These are phyloP conservation scores for Meandrina meandrites DNA, from an alignment of 92 coral and sea anemone genomes.

Conservation along the genomic window DNA sequence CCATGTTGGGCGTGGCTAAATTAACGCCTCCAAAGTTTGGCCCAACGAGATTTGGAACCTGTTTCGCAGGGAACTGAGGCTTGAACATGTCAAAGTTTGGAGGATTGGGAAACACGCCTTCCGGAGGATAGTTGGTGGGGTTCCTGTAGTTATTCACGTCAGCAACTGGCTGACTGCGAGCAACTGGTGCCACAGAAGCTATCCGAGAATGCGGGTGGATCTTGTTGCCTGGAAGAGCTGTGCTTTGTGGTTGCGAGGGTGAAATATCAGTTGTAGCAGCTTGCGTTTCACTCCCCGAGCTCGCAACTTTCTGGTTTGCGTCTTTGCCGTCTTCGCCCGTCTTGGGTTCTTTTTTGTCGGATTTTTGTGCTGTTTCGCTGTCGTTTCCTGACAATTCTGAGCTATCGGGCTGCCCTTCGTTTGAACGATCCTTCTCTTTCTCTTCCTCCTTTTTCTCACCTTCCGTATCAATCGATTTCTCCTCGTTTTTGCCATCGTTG, in stretches of 20 bases:
- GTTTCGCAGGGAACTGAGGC: constrained; percentile 30
- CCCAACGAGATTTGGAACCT: constrained; percentile 5
- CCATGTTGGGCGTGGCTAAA: constrained; percentile 8
- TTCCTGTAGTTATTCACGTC: constrained; percentile 25
- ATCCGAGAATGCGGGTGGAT: constrained; percentile 41
- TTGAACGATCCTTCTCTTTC: background rate
- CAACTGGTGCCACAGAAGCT: constrained; percentile 44
- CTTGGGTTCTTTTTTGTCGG: background rate
- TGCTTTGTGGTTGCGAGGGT: constrained; percentile 16
- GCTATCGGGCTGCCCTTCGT: background rate
- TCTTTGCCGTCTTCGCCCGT: background rate
- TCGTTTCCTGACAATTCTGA: background rate
- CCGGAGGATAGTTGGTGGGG: constrained; percentile 9
- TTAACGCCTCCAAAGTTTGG: constrained; percentile 26
- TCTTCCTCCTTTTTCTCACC: constrained; percentile 18
- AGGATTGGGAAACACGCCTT: constrained; percentile 35
- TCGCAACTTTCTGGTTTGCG: constrained; percentile 6
- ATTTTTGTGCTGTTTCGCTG: background rate
- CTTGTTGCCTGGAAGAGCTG: constrained; percentile 29
- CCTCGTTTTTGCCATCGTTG: constrained; percentile 19
- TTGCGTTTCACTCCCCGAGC: constrained; percentile 1
- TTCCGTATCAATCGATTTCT: constrained; percentile 2
- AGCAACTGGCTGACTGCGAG: constrained; percentile 29
- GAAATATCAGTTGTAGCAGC: background rate
- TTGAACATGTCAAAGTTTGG: constrained; percentile 18